phyloP scores from a whole-genome alignment of 92 coral and sea anemone genomes.

The Palythoa caribaeorum region DNA sequence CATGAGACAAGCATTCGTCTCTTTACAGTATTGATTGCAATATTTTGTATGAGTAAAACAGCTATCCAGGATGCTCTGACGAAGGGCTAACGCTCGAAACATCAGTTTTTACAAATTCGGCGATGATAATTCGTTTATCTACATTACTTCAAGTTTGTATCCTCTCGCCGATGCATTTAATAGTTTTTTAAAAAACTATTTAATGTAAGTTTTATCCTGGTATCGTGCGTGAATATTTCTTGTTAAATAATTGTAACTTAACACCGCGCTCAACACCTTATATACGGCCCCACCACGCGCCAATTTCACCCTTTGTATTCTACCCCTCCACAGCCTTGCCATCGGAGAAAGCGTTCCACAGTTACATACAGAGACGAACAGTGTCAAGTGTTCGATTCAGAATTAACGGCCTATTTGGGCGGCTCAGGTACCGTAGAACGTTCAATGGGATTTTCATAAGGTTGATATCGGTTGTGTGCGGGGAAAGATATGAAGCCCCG shows the following conservation, averaged over 20 bases:
- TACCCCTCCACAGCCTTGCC: background rate
- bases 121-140: no score
- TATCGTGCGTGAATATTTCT: background rate
- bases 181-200: background rate
- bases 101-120: no score
- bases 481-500: no score
- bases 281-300: no score
- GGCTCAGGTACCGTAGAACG: background rate
- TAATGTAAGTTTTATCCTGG: background rate
- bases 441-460: background rate
- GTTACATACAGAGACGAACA: conserved; percentile 49
- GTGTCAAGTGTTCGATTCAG: conserved; percentile 2
- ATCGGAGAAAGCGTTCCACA: conserved; percentile 24
- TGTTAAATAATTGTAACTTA: background rate
- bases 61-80: no score
- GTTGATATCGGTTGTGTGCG: background rate
- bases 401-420: background rate
- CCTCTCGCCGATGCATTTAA: no score
- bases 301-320: background rate
- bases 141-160: no score
- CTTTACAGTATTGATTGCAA: no score
- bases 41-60: no score
- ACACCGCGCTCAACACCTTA: no score
- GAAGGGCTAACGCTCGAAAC: no score
- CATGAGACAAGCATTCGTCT: no score